Evolutionary conservation across 1,140 invertebrate species (phyloP), one percentile per base, ranked within the genome.

Genomic region (Drosophila parvula): DNA sequence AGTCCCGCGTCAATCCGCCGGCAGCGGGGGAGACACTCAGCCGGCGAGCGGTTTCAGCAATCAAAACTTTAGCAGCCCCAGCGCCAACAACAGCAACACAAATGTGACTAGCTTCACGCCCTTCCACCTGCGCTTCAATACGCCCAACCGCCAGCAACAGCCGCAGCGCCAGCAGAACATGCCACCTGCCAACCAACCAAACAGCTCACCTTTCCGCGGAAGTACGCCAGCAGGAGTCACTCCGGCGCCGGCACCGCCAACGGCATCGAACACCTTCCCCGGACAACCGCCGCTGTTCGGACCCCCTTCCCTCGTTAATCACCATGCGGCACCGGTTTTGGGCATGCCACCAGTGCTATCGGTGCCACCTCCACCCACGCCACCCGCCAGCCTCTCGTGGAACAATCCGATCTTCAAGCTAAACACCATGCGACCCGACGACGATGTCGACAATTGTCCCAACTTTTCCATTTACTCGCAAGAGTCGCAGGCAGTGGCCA

Each of bases 401-500:
- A 90, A 78, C 45, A 85, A 53, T 41, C 75, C 88, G 12, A 32
- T 92, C 7, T 91, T 91, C 22, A 91, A 90, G 63, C 43, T 92
- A 7, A 90, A 63, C 43, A 53, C 75, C 0, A 22, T 69, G 28
- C 51, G 56, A 1, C 76, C 81, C 30, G 94, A 95, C 64, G 94
- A 94, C 45, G 94, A 94, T 3, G 94, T 95, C 77, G 94, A 95
- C 1, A 96, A 96, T 65, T 97, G 96, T 93, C 96, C 96, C 5
- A 97, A 97, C 86, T 96, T 96, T 86, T 96, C 95, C 5, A 96
- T 97, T 59, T 97, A 97, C 91, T 97, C 96, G 0, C 94, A 95
- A 5, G 94, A 96, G 74, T 96, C 96, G 28, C 95, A 96, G 89
- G 94, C 95, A 59, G 94, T 97, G 36, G 96, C 95, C 0, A 94